Evolutionary conservation across 2,888 invertebrate species (phyloP).

Genomic region (Drosophila quasianomalipes): DNA sequence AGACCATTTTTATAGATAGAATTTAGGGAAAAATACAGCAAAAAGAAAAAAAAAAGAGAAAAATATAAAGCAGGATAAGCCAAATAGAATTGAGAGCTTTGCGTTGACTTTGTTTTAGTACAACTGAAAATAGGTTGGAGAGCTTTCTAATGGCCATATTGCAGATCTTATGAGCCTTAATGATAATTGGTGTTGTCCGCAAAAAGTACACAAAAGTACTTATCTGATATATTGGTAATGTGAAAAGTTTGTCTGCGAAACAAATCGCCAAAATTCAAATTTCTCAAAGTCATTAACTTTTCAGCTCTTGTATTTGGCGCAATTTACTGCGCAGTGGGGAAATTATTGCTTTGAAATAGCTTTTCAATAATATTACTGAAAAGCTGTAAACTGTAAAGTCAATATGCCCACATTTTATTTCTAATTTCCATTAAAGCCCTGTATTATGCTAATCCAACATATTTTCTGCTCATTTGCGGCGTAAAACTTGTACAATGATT

Average conservation of each 20-base stretch:
- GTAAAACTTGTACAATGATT: neutral
- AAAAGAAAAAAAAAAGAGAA: neutral
- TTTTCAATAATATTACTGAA: neutral
- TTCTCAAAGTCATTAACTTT: neutral
- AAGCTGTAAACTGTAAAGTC: neutral
- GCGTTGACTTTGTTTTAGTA: slow-evolving; percentile 2
- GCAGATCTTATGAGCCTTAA: neutral
- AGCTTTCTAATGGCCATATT: slow-evolving; percentile 15
- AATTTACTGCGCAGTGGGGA: neutral
- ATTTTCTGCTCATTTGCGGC: neutral
- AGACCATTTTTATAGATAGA: neutral
- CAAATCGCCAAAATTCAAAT: neutral
- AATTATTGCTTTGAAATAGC: neutral
- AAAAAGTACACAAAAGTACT: slow-evolving; percentile 1
- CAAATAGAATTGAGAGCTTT: slow-evolving; percentile 13
- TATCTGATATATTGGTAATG: too few species aligned
- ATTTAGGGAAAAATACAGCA: neutral
- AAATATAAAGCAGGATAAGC: neutral
- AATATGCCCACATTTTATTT: neutral
- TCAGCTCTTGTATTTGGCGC: neutral
- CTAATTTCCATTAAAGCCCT: neutral
- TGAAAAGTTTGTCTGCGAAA: neutral
- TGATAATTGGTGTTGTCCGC: neutral
- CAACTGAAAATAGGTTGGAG: slow-evolving; percentile 14
- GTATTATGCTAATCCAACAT: neutral